Percentiles rank a stretch among this genome's conserved stretches.
Conservation (phyloP, 2,797 vertebrate genomes). For the Danio aesculapii region DNA sequence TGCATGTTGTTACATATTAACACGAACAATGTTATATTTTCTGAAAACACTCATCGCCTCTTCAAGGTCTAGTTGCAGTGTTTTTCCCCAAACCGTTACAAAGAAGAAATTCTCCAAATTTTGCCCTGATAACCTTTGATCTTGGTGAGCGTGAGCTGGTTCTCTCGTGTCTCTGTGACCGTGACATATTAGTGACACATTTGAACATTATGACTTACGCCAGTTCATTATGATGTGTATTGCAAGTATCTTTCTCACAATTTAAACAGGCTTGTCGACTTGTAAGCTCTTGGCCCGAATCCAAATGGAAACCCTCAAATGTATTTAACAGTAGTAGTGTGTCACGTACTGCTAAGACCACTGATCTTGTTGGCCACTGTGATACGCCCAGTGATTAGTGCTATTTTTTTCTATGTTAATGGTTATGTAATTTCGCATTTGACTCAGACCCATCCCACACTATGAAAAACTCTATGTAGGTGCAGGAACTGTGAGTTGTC, state of each 20-base stretch:
- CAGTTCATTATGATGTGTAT: constrained; percentile 39
- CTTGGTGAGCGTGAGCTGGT: constrained; percentile 1
- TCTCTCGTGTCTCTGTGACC: constrained; percentile 17
- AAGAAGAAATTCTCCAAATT: constrained; percentile 1
- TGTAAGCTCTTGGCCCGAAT: constrained; percentile 35
- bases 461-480: constrained; percentile 7
- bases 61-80: constrained; percentile 19
- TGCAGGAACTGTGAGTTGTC: background rate
- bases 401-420: constrained; percentile 34
- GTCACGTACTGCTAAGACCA: constrained; percentile 14
- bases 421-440: constrained; percentile 42
- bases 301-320: constrained; percentile 45
- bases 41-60: background rate
- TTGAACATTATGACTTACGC: constrained; percentile 43
- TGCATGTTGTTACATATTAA: background rate
- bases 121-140: constrained; percentile 26
- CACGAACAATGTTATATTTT: constrained; percentile 20
- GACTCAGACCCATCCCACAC: constrained; percentile 47
- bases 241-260: constrained; percentile 29
- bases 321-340: constrained; percentile 4
- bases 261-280: constrained; percentile 39
- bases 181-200: constrained; percentile 53
- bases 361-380: constrained; percentile 21
- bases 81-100: background rate
- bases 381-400: background rate